A percentile compares a stretch with the other conserved stretches of the same genome.
These are phyloP conservation scores for Uropetala carovei DNA, from an alignment of 2,888 invertebrate genomes.

Conservation along the genomic window DNA sequence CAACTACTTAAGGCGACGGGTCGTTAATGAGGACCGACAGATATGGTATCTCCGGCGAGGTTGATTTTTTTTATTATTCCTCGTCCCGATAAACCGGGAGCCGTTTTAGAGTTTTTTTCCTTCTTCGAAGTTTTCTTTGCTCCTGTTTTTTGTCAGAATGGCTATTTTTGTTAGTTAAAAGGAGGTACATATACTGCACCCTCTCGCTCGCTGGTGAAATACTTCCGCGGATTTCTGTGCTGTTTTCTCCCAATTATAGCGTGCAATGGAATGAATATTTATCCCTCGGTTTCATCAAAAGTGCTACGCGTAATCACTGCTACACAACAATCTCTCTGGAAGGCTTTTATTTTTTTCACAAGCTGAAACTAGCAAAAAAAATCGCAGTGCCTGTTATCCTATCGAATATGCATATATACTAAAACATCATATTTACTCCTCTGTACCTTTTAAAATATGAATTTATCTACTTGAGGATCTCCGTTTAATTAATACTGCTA, in stretches of 20 bases:
- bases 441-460: too few species aligned
- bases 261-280: not conserved
- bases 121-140: not conserved
- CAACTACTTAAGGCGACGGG: not conserved
- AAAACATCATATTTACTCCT: too few species aligned
- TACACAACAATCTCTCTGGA: not conserved
- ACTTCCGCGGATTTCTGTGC: too few species aligned
- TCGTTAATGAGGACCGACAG: slow-evolving; percentile 37
- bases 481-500: too few species aligned
- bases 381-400: too few species aligned
- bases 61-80: slow-evolving; percentile 4
- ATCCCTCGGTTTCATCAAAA: not conserved
- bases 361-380: too few species aligned
- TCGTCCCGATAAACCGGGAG: not conserved
- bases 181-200: too few species aligned
- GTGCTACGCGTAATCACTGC: not conserved
- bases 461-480: too few species aligned
- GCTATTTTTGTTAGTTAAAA: too few species aligned
- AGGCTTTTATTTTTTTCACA: not conserved
- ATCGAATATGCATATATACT: too few species aligned
- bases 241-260: too few species aligned
- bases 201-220: too few species aligned
- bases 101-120: not conserved
- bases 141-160: not conserved
- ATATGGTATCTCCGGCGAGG: not conserved